Conservation (phyloP, 2,888 invertebrate species). For the Coecobrya sp. region DNA sequence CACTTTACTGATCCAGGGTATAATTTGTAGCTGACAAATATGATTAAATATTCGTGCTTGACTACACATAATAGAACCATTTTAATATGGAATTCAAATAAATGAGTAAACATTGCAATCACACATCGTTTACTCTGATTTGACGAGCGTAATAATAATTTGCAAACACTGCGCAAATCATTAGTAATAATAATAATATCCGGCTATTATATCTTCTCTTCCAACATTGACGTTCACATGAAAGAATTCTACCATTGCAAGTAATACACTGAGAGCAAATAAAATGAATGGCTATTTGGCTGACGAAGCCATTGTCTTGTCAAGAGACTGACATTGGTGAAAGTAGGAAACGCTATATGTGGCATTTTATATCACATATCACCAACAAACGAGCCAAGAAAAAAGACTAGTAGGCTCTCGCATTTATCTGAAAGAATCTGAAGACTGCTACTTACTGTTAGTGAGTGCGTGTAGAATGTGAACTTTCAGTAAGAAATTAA, state of each 20-base stretch:
- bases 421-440: too few relatives aligned
- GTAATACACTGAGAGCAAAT: neutral
- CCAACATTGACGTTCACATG: neutral
- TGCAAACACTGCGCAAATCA: conserved; percentile 15
- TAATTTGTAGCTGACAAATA: too few relatives aligned
- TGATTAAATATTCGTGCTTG: too few relatives aligned
- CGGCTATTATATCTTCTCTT: neutral
- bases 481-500: conserved; percentile 25
- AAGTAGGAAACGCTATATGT: conserved; percentile 14
- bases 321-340: conserved; percentile 32
- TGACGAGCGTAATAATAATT: neutral
- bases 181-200: neutral
- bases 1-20: too few relatives aligned
- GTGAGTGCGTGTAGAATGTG: too few relatives aligned
- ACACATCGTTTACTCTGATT: conserved; percentile 11
- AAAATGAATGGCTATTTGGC: conserved; percentile 3
- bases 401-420: neutral
- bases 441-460: too few relatives aligned
- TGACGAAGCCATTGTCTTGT: conserved; percentile 51
- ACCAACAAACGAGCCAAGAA: neutral
- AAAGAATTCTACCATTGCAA: neutral
- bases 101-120: neutral
- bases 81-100: neutral
- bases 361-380: conserved; percentile 10
- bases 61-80: neutral